A percentile compares a stretch with the other conserved stretches of the same genome.
Conservation (phyloP, 2,113 vertebrate genomes). For the Barnardius zonarius region DNA sequence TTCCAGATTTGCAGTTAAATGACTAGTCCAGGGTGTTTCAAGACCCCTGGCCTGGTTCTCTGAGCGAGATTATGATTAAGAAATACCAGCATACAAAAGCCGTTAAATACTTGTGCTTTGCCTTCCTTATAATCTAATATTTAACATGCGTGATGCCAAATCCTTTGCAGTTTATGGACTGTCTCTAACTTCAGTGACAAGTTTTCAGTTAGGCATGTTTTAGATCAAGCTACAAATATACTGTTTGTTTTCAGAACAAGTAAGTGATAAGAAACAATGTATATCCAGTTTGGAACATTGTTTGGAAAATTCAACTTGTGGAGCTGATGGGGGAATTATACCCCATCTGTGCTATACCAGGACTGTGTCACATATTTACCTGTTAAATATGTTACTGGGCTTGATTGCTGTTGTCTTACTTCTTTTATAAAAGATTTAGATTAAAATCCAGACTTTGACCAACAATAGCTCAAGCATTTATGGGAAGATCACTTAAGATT, state of each 20-base stretch:
- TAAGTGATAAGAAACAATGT: neutral
- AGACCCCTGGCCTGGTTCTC: neutral
- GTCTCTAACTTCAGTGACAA: neutral
- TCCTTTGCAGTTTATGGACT: neutral
- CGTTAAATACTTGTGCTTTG: conserved; percentile 5
- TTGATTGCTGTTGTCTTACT: neutral
- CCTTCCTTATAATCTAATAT: neutral
- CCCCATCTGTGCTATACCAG: neutral
- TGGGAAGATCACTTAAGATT: neutral
- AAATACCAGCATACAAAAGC: conserved; percentile 8
- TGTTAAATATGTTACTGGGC: neutral
- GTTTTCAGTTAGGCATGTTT: neutral
- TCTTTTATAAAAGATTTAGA: neutral
- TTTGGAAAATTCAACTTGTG: neutral
- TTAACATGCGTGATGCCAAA: neutral
- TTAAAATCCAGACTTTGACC: neutral
- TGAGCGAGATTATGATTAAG: neutral
- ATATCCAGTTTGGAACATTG: neutral
- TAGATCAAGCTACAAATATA: neutral
- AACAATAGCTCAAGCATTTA: neutral
- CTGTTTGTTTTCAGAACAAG: neutral
- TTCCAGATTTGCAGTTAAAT: neutral
- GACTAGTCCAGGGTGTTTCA: neutral
- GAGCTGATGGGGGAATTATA: neutral
- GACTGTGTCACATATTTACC: neutral